Percentiles rank a stretch among this genome's conserved stretches.
These are phyloP conservation scores for Hermaeophaga mercurialis DNA, from an alignment of 2,888 invertebrate species.

Conservation along the genomic window DNA sequence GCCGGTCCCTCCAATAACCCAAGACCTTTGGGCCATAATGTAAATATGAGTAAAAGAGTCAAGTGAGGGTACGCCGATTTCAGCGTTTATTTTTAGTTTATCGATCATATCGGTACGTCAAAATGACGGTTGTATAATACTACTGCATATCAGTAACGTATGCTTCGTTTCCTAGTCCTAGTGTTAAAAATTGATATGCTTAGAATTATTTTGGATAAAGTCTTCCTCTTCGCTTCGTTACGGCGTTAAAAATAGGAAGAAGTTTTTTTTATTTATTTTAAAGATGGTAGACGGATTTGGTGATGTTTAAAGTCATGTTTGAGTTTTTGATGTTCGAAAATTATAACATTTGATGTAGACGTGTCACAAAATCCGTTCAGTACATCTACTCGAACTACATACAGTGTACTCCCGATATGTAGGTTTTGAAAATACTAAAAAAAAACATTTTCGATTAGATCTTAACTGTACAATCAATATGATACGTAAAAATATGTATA, in stretches of 20 bases:
- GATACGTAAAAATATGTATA: constrained; percentile 29
- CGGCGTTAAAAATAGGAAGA: too few species aligned
- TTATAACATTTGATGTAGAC: too few species aligned
- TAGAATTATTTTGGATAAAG: constrained; percentile 4
- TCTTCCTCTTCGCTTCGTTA: constrained; percentile 5
- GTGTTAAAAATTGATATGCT: constrained; percentile 42
- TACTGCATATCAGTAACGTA: constrained; percentile 28
- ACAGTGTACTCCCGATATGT: too few species aligned
- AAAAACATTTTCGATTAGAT: not conserved
- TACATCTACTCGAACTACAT: too few species aligned
- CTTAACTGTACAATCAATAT: constrained; percentile 35
- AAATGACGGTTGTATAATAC: constrained; percentile 20
- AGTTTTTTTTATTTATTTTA: constrained; percentile 1
- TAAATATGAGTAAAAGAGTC: constrained; percentile 44
- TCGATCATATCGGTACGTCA: constrained; percentile 33
- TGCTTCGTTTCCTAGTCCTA: constrained; percentile 43
- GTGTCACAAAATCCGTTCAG: too few species aligned
- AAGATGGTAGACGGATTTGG: not conserved
- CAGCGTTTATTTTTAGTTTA: constrained; percentile 28
- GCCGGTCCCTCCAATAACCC: constrained; percentile 56
- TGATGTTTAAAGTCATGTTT: too few species aligned
- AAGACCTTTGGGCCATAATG: constrained; percentile 45
- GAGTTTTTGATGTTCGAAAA: too few species aligned
- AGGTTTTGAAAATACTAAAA: too few species aligned
- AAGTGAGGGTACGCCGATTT: constrained; percentile 33